Evolutionary conservation across 2,888 invertebrate species (phyloP), one percentile per base, ranked within the genome.

Genomic region (Caenorhabditis angaria): DNA sequence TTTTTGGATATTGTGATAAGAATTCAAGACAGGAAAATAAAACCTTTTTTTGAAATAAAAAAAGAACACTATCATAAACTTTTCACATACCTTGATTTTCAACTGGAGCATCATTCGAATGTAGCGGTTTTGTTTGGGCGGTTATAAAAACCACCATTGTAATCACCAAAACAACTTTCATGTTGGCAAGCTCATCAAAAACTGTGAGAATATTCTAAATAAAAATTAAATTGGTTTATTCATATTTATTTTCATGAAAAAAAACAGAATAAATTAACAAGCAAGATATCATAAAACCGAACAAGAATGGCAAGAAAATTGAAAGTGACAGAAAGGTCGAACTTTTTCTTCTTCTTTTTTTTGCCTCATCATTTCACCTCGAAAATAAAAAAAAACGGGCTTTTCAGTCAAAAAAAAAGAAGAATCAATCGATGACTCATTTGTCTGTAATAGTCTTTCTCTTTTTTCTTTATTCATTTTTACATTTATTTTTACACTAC

Each of bases 81-180:
- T n/a, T n/a, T n/a, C n/a, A n/a, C n/a, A n/a, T 10, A 72, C 72
- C 60, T 51, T 73, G 72, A 0, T 57, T 68, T 53, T 64, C 65
- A 20, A 55, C 63, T 6, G 72, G 68, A 59, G 41, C 35, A 73
- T 68, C 72, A 56, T 68, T 68, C 18, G 68, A 65, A 5, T 41
- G 56, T 14, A 72, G 61, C 1, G 72, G 72, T 55, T 72, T 72
- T 5, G 72, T 67, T 59, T 72, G 67, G 6, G 67, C 67, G 8
- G 57, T 60, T 14, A 55, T 64, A n/a, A 60, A 57, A 41, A 67
- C 27, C 3, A 61, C 72, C 12, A 60, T 51, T 10, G 70, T 60
- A 1, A 58, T 59, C 51, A 66, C 51, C 54, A 65, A 14, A 41
- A 41, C 41, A 14, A 41, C 18, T 41, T 14, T 41, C 41, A 41